Percentiles rank a stretch among this genome's conserved stretches.
phyloP scores from a whole-genome alignment of 2,888 invertebrate species.

The Luperina testacea region DNA sequence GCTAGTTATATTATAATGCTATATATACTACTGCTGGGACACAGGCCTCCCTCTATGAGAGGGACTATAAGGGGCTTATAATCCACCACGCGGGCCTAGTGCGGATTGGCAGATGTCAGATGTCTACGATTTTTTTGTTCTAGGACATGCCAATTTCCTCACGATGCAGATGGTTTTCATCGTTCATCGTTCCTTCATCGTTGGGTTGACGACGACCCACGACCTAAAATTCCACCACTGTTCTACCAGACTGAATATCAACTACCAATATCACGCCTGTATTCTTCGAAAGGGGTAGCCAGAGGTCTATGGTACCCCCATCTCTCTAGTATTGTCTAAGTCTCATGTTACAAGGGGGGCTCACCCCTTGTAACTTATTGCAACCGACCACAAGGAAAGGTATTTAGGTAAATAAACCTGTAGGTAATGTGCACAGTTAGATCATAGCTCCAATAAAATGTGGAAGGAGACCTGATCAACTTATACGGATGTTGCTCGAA shows the following conservation, averaged over 20 bases:
- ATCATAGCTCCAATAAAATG: constrained; percentile 25
- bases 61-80: background rate
- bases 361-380: background rate
- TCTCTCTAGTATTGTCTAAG: background rate
- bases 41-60: background rate
- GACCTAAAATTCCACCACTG: background rate
- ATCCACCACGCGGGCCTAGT: background rate
- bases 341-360: background rate
- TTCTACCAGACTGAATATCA: background rate
- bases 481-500: constrained; percentile 22
- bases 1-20: too few species aligned
- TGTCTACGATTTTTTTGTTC: background rate
- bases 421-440: constrained; percentile 7
- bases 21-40: too few species aligned
- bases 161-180: background rate
- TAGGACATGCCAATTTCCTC: background rate
- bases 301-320: background rate
- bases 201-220: too few species aligned
- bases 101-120: background rate
- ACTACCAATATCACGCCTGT: background rate
- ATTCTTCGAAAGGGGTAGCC: background rate
- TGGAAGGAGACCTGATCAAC: constrained; percentile 8
- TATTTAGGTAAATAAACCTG: constrained; percentile 3
- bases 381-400: background rate
- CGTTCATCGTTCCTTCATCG: too few species aligned